Conservation (phyloP, 2,113 vertebrate genomes). For the Istiophorus platypterus region DNA sequence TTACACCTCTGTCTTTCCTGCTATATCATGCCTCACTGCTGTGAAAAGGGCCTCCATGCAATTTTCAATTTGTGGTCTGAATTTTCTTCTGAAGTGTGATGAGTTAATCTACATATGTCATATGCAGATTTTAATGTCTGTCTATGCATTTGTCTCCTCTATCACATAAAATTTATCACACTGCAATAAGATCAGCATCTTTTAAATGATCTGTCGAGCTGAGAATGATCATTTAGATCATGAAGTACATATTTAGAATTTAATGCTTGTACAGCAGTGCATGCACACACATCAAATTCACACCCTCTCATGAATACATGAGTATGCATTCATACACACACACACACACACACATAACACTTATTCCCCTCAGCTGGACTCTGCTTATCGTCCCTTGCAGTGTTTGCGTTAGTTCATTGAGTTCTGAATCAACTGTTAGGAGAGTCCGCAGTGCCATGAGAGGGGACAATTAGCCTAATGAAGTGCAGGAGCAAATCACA, state of each 20-base stretch:
- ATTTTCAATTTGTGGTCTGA: neutral
- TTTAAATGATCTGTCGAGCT: neutral
- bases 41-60: neutral
- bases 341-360: conserved; percentile 17
- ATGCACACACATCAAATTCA: conserved; percentile 15
- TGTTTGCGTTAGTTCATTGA: conserved; percentile 79
- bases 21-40: neutral
- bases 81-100: neutral
- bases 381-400: conserved; percentile 33
- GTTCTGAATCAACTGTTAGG: conserved; percentile 78
- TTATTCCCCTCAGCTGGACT: conserved; percentile 46
- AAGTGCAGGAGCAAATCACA: conserved; percentile 80
- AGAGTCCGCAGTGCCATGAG: conserved; percentile 70
- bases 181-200: neutral
- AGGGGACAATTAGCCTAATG: conserved; percentile 84
- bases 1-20: neutral
- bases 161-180: neutral
- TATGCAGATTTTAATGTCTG: neutral
- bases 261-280: conserved; percentile 5
- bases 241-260: neutral
- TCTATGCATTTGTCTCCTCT: neutral
- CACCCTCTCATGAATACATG: neutral
- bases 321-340: conserved; percentile 13
- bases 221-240: conserved; percentile 3
- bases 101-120: neutral